phyloP scores from a whole-genome alignment of 1,140 invertebrate genomes.

The Paramacrobiotus metropolitanus region DNA sequence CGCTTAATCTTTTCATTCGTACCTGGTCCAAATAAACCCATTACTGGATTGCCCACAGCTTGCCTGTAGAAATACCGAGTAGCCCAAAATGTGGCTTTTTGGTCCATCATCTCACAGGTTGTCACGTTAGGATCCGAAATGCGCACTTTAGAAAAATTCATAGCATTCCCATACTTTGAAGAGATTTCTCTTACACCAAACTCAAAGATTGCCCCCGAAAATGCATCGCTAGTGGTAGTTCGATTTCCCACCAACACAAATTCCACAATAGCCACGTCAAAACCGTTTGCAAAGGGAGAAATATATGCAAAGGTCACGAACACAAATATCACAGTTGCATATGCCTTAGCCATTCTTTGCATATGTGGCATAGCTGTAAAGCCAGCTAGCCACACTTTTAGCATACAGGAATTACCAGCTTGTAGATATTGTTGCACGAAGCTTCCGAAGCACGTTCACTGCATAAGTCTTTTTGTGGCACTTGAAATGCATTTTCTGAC shows the following conservation, averaged over 20 bases:
- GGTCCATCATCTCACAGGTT: neutral
- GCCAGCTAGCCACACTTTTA: too few species aligned
- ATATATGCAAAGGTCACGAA: neutral
- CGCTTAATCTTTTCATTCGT: neutral
- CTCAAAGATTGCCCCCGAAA: neutral
- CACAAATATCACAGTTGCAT: neutral
- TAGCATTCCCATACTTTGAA: neutral
- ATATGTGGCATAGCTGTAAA: too few species aligned
- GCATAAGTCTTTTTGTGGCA: too few species aligned
- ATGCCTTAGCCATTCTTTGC: too few species aligned
- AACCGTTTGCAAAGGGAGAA: neutral
- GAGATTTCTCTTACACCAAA: neutral
- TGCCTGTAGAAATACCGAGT: neutral
- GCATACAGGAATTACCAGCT: too few species aligned
- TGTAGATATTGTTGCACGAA: too few species aligned
- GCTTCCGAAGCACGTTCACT: too few species aligned
- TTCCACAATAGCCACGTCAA: neutral
- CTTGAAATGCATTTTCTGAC: too few species aligned
- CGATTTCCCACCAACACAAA: neutral
- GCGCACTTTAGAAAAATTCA: neutral
- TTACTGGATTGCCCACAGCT: neutral
- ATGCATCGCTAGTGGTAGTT: neutral
- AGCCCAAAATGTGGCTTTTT: slow-evolving; percentile 1
- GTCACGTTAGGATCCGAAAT: neutral
- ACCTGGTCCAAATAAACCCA: slow-evolving; percentile 2